Evolutionary conservation across 1,140 invertebrate genomes (phyloP).

Genomic region (Palaemon carinicauda): DNA sequence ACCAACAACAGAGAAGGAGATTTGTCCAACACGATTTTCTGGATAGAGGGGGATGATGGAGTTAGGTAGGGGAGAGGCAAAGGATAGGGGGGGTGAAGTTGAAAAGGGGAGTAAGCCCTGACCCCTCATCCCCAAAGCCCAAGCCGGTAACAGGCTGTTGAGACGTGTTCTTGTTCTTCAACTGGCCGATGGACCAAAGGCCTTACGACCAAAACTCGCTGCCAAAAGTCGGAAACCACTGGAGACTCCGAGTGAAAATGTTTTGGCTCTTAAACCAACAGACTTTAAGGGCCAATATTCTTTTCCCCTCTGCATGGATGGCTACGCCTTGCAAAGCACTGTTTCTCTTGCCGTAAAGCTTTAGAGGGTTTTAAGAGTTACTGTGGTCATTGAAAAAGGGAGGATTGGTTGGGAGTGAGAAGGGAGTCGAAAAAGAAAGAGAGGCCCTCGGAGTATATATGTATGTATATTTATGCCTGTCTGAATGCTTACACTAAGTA

Average conservation of each 20-base stretch:
- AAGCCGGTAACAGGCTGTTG: slow-evolving; percentile 25
- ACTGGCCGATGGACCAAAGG: slow-evolving; percentile 53
- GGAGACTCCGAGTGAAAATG: background rate
- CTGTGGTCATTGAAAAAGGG: slow-evolving; percentile 48
- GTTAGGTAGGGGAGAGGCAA: too few species aligned
- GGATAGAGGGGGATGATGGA: too few species aligned
- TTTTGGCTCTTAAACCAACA: background rate
- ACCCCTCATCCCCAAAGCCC: background rate
- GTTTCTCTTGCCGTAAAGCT: slow-evolving; percentile 22
- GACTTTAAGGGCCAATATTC: background rate
- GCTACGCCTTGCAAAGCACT: background rate
- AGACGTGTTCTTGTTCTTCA: slow-evolving; percentile 43
- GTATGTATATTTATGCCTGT: background rate
- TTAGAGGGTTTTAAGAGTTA: slow-evolving; percentile 43
- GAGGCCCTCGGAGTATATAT: background rate
- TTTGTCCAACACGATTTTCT: too few species aligned
- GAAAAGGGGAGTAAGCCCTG: background rate
- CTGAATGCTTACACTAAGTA: background rate
- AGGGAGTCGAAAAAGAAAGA: background rate
- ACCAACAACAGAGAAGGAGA: too few species aligned
- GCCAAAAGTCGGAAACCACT: slow-evolving; percentile 16
- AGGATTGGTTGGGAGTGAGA: background rate
- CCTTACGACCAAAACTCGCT: slow-evolving; percentile 17
- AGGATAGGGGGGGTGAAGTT: too few species aligned
- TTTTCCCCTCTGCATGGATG: background rate